Evolutionary conservation across 2,888 invertebrate species (phyloP).

Genomic region (Drosophila colorata): DNA sequence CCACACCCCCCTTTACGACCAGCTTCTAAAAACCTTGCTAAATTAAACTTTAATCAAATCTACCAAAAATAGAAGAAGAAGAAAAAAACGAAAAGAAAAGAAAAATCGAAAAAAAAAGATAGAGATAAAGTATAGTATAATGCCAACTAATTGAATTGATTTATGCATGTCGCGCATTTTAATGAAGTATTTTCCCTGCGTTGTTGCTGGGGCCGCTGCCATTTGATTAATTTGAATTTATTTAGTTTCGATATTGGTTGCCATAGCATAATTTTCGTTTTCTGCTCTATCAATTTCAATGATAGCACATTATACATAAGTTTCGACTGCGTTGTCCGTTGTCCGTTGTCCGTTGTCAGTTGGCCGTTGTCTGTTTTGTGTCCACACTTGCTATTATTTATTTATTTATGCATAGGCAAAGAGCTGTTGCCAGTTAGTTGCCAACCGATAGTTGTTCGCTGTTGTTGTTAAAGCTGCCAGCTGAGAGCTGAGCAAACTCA

Average conservation of each 20-base stretch:
- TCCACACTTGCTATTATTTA: conserved; percentile 76
- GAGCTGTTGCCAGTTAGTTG: conserved; percentile 20
- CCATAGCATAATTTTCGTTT: conserved; percentile 49
- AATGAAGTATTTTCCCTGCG: conserved; percentile 56
- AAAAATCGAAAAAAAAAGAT: background rate
- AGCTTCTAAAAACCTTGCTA: conserved; percentile 17
- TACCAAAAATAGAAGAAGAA: background rate
- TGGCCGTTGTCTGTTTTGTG: conserved; percentile 67
- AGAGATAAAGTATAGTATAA: conserved; percentile 48
- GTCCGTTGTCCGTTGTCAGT: conserved; percentile 38
- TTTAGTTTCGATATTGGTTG: conserved; percentile 58
- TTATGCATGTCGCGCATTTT: conserved; percentile 75
- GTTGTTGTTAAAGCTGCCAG: conserved; percentile 23
- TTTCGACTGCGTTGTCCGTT: conserved; percentile 29
- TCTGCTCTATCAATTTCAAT: conserved; percentile 68
- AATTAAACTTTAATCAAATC: conserved; percentile 13
- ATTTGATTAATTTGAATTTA: conserved; percentile 76
- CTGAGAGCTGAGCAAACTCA: conserved; percentile 22
- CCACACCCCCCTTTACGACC: conserved; percentile 2
- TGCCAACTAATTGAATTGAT: conserved; percentile 78
- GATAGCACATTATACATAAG: conserved; percentile 56
- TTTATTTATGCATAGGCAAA: conserved; percentile 69
- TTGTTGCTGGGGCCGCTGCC: conserved; percentile 22
- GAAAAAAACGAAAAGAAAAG: background rate
- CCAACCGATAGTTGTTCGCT: background rate